phyloP scores from a whole-genome alignment of 2,888 invertebrate species.

The Sminthurinus aureus region DNA sequence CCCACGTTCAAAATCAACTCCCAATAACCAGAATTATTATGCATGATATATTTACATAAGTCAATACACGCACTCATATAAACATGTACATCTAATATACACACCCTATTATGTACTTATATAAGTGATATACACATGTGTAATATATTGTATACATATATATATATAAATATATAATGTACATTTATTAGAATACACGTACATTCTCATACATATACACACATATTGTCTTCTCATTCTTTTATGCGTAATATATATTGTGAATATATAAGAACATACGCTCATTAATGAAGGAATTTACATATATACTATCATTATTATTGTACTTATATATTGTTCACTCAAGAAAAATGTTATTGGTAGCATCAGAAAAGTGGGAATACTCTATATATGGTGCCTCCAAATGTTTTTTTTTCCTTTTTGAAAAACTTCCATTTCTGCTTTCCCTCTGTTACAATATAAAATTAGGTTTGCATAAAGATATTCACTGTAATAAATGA shows the following conservation, averaged over 20 bases:
- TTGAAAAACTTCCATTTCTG: background rate
- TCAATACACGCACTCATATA: too few relatives aligned
- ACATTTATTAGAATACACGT: background rate
- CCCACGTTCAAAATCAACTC: too few relatives aligned
- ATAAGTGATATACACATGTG: background rate
- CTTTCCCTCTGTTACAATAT: constrained; percentile 8
- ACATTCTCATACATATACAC: background rate
- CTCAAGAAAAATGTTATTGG: background rate
- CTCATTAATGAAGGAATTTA: background rate
- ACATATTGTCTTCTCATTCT: background rate
- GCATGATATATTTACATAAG: background rate
- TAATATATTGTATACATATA: background rate
- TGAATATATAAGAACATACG: background rate
- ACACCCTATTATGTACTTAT: background rate
- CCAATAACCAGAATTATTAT: background rate
- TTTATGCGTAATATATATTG: background rate
- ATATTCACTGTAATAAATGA: background rate
- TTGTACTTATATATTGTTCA: background rate
- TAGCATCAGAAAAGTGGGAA: background rate
- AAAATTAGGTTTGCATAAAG: background rate
- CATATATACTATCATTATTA: background rate
- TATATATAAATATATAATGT: background rate
- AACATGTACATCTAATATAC: background rate
- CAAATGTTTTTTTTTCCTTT: constrained; percentile 7
- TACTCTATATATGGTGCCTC: constrained; percentile 5